Base-by-base conservation (phyloP, 2,888 invertebrate genomes). In the Lasioglossum zephyrum region DNA sequence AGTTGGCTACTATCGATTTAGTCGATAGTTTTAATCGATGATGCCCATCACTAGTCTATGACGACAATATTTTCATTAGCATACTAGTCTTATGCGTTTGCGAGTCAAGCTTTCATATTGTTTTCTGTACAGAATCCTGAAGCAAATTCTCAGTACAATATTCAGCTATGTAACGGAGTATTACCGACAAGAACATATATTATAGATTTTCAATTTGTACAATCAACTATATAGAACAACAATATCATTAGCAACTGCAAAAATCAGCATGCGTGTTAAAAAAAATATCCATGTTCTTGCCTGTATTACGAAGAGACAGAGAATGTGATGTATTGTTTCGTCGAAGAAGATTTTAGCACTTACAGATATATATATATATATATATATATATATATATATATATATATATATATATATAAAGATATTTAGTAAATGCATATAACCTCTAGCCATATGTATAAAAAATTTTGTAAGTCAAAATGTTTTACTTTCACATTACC, bases 381-480 rank as follows among this genome's bases (percentile, higher is more conserved):
- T n/a, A n/a, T n/a, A n/a, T n/a, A n/a, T n/a, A n/a, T n/a, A n/a
- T n/a, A n/a, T n/a, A n/a, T n/a, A n/a, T n/a, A n/a, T n/a, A n/a
- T n/a, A n/a, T n/a, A n/a, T n/a, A n/a, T n/a, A n/a, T n/a, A n/a
- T n/a, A n/a, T n/a, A n/a, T 31, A 63, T 36, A 63, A 31, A 18
- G 36, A 36, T 31, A 63, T 18, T 63, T 31, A 63, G 41, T 73
- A 73, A 16, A 16, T 70, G 63, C 73, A 81, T 63, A 72, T 73
- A 74, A 57, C 31, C 31, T n/a, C 36, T 39, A 9, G n/a, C 47
- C 47, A 41, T 49, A 26, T n/a, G 11, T 49, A 31, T 73, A 83
- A 31, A 81, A 73, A 36, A 77, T 82, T 69, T 82, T 82, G 26
- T 41, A 39, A 69, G 69, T 82, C 31, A 77, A 36, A 77, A 47